Evolutionary conservation across 2,113 vertebrate genomes (phyloP).

Genomic region (Chlamydotis undulata): DNA sequence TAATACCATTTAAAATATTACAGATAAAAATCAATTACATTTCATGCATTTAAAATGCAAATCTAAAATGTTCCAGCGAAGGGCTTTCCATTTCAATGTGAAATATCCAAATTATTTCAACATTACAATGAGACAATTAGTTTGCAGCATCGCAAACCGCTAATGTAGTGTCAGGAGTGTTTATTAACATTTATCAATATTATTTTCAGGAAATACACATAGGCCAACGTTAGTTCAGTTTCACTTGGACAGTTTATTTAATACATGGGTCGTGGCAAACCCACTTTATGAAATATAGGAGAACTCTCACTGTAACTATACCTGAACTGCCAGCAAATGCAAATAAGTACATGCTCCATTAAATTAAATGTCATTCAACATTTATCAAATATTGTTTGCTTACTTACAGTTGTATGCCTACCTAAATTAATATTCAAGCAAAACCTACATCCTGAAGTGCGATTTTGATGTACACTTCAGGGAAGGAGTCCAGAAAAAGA

Average conservation of each 20-base stretch:
- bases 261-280: conserved; percentile 83
- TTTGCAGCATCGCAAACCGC: conserved; percentile 82
- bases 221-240: conserved; percentile 82
- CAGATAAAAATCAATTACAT: conserved; percentile 90
- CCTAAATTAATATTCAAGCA: conserved; percentile 88
- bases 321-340: conserved; percentile 92
- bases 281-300: conserved; percentile 90
- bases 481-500: conserved; percentile 79
- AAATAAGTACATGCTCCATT: conserved; percentile 95
- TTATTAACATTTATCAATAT: conserved; percentile 80
- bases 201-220: conserved; percentile 85
- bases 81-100: conserved; percentile 88
- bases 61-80: conserved; percentile 87
- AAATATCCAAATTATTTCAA: conserved; percentile 89
- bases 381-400: conserved; percentile 88
- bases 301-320: conserved; percentile 84
- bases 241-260: conserved; percentile 87
- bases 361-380: conserved; percentile 96
- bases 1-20: conserved; percentile 90
- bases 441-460: conserved; percentile 90
- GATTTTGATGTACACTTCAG: conserved; percentile 84
- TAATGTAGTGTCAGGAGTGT: conserved; percentile 76
- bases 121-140: conserved; percentile 85
- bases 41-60: conserved; percentile 90
- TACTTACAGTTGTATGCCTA: conserved; percentile 86